phyloP scores from a whole-genome alignment of 2,888 invertebrate species.

The Mimumesa dahlbomi region DNA sequence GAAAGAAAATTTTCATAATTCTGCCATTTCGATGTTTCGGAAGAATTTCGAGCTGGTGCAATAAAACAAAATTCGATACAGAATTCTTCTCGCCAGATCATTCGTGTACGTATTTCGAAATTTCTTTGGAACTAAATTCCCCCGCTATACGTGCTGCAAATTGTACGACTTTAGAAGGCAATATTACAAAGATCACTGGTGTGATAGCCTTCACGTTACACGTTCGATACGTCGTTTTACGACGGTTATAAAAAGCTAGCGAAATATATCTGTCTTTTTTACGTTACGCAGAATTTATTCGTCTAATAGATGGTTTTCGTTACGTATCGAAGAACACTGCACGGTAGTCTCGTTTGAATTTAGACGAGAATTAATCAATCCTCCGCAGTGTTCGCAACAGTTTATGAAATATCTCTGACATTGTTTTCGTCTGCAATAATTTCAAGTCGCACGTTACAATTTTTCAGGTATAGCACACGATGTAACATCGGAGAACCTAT shows the following conservation, averaged over 20 bases:
- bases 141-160: slow-evolving; percentile 13
- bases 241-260: slow-evolving; percentile 31
- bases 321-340: too few relatives aligned
- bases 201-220: slow-evolving; percentile 33
- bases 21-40: slow-evolving; percentile 15
- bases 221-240: slow-evolving; percentile 40
- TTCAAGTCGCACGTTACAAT: too few relatives aligned
- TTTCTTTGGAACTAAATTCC: slow-evolving; percentile 15
- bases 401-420: too few relatives aligned
- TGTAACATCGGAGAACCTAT: too few relatives aligned
- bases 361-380: background rate
- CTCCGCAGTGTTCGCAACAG: too few relatives aligned
- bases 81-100: slow-evolving; percentile 24
- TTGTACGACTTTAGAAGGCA: slow-evolving; percentile 3
- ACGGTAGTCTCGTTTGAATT: too few relatives aligned
- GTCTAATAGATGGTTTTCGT: background rate
- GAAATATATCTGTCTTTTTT: slow-evolving; percentile 25
- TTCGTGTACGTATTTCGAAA: background rate
- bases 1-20: slow-evolving; percentile 42
- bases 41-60: background rate
- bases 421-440: too few relatives aligned
- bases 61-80: slow-evolving; percentile 47
- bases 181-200: slow-evolving; percentile 24
- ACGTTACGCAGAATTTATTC: slow-evolving; percentile 7
- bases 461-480: too few relatives aligned